Conservation (phyloP, 2,797 vertebrate genomes). For the Sus cebifrons region DNA sequence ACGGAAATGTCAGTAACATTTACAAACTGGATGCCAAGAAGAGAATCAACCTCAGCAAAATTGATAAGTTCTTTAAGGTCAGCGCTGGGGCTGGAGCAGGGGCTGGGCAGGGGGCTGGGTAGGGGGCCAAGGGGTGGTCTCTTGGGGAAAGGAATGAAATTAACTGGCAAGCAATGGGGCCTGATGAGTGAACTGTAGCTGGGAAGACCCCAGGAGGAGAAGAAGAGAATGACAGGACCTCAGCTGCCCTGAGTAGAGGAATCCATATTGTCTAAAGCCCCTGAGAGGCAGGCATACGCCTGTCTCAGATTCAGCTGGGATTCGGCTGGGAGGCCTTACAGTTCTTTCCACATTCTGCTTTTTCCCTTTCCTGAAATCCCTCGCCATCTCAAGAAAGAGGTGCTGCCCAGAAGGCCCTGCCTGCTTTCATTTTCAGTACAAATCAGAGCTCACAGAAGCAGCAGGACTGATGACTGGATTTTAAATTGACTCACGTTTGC, state of each 20-base stretch:
- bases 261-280: too few species aligned
- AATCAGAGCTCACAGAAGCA: background rate
- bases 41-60: slow-evolving; percentile 96
- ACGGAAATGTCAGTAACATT: slow-evolving; percentile 95
- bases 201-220: background rate
- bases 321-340: background rate
- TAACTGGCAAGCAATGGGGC: background rate
- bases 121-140: background rate
- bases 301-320: background rate
- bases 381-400: background rate
- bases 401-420: background rate
- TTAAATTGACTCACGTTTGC: background rate
- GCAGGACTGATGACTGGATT: background rate
- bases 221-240: background rate
- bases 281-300: too few species aligned
- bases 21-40: slow-evolving; percentile 96
- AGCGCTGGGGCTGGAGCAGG: slow-evolving; percentile 76
- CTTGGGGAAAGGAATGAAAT: background rate
- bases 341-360: background rate
- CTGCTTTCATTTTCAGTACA: background rate
- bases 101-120: slow-evolving; percentile 36
- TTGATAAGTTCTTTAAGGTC: slow-evolving; percentile 96
- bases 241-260: background rate
- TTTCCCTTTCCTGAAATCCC: background rate
- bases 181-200: background rate